A percentile compares a stretch with the other conserved stretches of the same genome.
These are phyloP conservation scores for Homarus gammarus DNA, from an alignment of 2,888 invertebrate species.

Conservation along the genomic window DNA sequence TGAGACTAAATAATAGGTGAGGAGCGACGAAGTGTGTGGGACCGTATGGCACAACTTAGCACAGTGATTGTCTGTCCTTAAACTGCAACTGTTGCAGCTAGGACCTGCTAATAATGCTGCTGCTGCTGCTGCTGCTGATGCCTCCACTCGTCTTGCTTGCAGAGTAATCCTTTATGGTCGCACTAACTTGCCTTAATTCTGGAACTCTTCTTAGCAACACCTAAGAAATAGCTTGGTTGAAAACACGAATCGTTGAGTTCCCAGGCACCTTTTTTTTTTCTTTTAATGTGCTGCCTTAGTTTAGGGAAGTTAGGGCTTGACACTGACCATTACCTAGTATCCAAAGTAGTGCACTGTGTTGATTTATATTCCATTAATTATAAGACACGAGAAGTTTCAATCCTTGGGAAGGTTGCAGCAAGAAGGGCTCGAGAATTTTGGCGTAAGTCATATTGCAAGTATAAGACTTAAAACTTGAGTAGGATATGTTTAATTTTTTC, in stretches of 20 bases:
- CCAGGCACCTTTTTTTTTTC: conserved; percentile 8
- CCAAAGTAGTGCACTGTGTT: conserved; percentile 3
- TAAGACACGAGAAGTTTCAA: conserved; percentile 27
- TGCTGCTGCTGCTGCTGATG: not conserved
- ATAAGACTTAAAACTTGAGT: conserved; percentile 19
- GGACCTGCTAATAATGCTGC: not conserved
- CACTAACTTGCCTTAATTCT: not conserved
- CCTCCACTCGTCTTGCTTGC: not conserved
- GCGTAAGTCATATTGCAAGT: conserved; percentile 1
- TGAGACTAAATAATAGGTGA: conserved; percentile 29
- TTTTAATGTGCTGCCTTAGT: not conserved
- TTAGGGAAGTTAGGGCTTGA: not conserved
- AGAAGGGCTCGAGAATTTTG: conserved; percentile 24
- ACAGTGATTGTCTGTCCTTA: conserved; percentile 52
- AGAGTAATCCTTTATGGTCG: not conserved
- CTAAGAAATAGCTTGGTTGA: conserved; percentile 9
- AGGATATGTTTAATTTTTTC: conserved; percentile 38
- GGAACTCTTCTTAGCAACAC: not conserved
- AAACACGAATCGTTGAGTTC: not conserved
- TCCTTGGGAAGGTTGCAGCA: conserved; percentile 4
- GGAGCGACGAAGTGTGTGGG: conserved; percentile 38
- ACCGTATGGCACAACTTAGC: conserved; percentile 24
- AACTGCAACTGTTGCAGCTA: no score
- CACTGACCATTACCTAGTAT: not conserved
- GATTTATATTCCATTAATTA: conserved; percentile 7